Conservation (phyloP, 2,888 invertebrate genomes). For the Uropetala carovei region DNA sequence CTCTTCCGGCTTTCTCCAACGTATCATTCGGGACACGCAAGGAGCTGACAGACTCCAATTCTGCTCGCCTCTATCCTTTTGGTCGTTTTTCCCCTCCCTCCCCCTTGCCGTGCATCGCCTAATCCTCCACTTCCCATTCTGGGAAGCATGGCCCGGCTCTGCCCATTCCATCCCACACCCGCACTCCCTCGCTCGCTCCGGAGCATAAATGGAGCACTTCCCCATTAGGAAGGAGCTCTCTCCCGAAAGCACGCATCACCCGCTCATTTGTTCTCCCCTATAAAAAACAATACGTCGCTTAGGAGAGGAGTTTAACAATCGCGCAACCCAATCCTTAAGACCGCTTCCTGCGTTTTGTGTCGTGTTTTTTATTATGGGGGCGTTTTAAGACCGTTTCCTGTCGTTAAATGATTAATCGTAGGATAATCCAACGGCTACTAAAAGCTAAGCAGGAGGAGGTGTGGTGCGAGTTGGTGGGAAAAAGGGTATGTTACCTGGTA, state of each 20-base stretch:
- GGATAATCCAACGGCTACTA: background rate
- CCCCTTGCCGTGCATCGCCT: background rate
- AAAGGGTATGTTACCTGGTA: no score
- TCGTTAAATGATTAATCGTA: background rate
- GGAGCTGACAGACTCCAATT: background rate
- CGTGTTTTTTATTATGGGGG: conserved; percentile 28
- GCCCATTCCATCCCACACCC: conserved; percentile 3
- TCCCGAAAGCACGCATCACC: conserved; percentile 49
- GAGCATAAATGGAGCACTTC: conserved; percentile 53
- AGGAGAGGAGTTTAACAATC: background rate
- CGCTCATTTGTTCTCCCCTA: conserved; percentile 49
- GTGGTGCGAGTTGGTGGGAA: no score
- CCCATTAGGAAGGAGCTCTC: conserved; percentile 38
- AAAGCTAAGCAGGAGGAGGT: no score
- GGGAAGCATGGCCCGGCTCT: background rate
- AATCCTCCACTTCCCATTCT: background rate
- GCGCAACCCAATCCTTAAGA: conserved; percentile 1
- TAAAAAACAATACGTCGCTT: conserved; percentile 2
- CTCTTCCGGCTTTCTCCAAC: conserved; percentile 52
- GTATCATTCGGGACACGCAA: conserved; percentile 11
- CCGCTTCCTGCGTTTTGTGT: conserved; percentile 15
- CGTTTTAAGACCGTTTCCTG: conserved; percentile 38
- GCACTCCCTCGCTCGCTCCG: background rate
- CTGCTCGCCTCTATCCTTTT: background rate
- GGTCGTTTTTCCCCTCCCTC: background rate